Base-by-base conservation (phyloP, 2,113 vertebrate genomes). In the Stegastes partitus region DNA sequence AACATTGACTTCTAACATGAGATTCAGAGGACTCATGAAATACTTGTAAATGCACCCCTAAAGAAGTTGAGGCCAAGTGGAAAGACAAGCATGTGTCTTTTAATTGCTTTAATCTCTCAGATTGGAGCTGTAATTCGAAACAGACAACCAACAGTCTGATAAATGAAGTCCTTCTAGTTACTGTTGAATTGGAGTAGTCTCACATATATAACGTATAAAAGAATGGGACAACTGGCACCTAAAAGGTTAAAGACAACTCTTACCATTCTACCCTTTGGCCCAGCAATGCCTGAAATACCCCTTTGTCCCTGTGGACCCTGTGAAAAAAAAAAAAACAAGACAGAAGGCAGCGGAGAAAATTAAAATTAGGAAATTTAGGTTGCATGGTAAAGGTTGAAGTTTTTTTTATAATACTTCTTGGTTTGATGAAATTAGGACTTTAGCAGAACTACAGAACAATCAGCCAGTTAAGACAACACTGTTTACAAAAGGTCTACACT, bases 231-330 rank as follows among this genome's bases (percentile, higher is more conserved):
- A 39, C n/a, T 37, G 49, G 67, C 58, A 15, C 4, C 44, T 5
- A 19, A 47, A 56, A 63, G 42, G 28, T n/a, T 66, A 71, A 45
- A 56, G 22, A 11, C 31, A 62, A 25, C 26, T 94, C 96, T 97
- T 95, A 99, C 98, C 91, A 94, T 96, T 91, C 93, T 94, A 84
- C 98, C 98, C 89, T 98, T 98, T 19, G 92, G 79, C 64, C 98
- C 98, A 53, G 93, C 90, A 16, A 87, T 92, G 3, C 98, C 98
- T 63, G 95, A 84, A 69, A 84, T 74, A 44, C 98, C 98, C 89
- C 95, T 96, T 81, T 84, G 63, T 15, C 98, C 98, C 21, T 92
- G 73, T 67, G 82, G 94, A 89, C 98, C 98, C 98, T 99, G 82
- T 23, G 44, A 71, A 28, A 19, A 34, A 4, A 76, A 51, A n/a